Evolutionary conservation across 53 echinoderm and acorn worm genomes (phyloP).

Genomic region (Stichopus horrens): DNA sequence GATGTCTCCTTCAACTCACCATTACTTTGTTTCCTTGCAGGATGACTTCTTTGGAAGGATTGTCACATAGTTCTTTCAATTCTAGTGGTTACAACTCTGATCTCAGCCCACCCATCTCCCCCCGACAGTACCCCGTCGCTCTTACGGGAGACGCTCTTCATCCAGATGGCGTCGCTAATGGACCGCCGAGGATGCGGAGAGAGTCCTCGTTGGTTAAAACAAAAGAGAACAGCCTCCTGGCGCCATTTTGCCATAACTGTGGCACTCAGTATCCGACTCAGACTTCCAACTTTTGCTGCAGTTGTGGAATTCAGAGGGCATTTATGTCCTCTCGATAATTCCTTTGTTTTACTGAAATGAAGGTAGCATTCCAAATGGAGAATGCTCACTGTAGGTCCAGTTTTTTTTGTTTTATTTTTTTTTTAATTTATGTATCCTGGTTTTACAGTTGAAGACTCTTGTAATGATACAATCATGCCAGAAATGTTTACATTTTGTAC

Average conservation of each 20-base stretch:
- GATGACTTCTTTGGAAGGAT: conserved; percentile 3
- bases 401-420: too few species aligned
- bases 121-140: neutral
- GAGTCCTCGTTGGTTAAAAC: conserved; percentile 42
- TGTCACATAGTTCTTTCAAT: neutral
- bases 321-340: conserved; percentile 46
- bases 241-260: conserved; percentile 72
- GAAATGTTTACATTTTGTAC: too few species aligned
- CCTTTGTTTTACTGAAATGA: too few species aligned
- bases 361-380: too few species aligned
- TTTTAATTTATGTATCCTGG: too few species aligned
- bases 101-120: conserved; percentile 1
- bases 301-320: conserved; percentile 68
- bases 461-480: too few species aligned
- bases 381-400: too few species aligned
- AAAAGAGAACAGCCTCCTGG: conserved; percentile 33
- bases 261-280: conserved; percentile 66
- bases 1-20: neutral
- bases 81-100: conserved; percentile 35
- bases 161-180: neutral
- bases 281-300: conserved; percentile 71
- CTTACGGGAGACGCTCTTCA: neutral
- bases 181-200: neutral
- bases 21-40: neutral
- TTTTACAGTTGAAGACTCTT: too few species aligned